Evolutionary conservation across 2,113 vertebrate genomes (phyloP).

Genomic region (Colossoma macropomum): DNA sequence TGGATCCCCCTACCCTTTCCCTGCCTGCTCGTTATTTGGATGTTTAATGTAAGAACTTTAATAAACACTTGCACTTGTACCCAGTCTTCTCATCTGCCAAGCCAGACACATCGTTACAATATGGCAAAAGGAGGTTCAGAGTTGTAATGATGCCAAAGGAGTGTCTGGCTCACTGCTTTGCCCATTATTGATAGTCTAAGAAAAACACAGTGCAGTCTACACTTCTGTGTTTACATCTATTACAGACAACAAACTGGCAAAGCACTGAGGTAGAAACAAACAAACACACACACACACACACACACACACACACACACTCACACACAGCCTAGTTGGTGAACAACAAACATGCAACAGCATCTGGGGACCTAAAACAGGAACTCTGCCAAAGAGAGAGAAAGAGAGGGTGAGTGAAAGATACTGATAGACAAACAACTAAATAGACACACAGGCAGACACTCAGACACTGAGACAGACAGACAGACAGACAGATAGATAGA

Average conservation of each 20-base stretch:
- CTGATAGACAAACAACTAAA: neutral
- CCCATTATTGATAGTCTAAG: conserved; percentile 23
- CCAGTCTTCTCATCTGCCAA: too few relatives aligned
- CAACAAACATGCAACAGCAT: conserved; percentile 55
- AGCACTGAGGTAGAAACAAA: conserved; percentile 44
- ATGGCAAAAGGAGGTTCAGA: neutral
- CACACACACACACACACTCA: conserved; percentile 52
- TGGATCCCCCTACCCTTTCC: too few relatives aligned
- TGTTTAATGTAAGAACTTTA: too few relatives aligned
- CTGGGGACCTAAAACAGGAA: conserved; percentile 56
- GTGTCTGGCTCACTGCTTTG: conserved; percentile 18
- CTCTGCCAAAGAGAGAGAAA: conserved; percentile 48
- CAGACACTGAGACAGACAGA: conserved; percentile 37
- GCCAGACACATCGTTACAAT: too few relatives aligned
- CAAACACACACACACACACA: neutral
- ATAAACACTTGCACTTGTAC: too few relatives aligned
- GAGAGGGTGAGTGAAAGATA: neutral
- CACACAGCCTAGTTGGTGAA: conserved; percentile 52
- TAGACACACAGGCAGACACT: neutral
- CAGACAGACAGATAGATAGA: conserved; percentile 32
- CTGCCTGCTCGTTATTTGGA: too few relatives aligned
- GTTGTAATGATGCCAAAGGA: neutral
- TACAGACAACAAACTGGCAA: conserved; percentile 63
- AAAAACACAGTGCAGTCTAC: conserved; percentile 51
- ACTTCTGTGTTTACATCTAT: conserved; percentile 61